Conservation (phyloP, 2,113 vertebrate species). For the Odontesthes bonariensis region DNA sequence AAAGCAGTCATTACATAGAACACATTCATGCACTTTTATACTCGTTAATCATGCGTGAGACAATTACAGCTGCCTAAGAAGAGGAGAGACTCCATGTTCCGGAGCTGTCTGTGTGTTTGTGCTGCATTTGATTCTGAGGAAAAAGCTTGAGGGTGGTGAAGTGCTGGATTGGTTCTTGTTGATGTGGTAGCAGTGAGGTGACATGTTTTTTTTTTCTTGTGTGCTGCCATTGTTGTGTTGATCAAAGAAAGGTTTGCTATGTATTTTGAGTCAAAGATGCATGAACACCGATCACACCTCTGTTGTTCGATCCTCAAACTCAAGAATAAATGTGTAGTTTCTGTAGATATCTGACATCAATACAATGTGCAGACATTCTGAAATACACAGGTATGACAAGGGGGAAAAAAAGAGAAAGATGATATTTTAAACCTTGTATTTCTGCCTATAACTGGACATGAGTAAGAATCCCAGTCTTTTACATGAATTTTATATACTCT, state of each 20-base stretch:
- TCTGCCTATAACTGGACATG: no score
- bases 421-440: no score
- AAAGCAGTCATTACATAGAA: neutral
- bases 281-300: neutral
- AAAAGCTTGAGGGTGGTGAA: neutral
- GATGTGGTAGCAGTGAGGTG: neutral
- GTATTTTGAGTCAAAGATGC: neutral
- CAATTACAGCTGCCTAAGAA: neutral
- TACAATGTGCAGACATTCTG: no score
- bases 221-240: no score
- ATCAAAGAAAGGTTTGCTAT: no score
- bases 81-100: neutral
- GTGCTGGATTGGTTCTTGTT: slow-evolving; percentile 1
- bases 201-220: neutral
- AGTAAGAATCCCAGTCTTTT: no score
- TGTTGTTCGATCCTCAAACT: neutral
- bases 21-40: neutral
- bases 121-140: neutral
- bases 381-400: no score
- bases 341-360: neutral
- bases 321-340: neutral
- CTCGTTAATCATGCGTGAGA: neutral
- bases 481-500: no score
- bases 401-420: no score
- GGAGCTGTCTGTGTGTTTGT: neutral